These are phyloP conservation scores for Andrena camellia DNA, from an alignment of 2,888 invertebrate species.

Conservation along the genomic window DNA sequence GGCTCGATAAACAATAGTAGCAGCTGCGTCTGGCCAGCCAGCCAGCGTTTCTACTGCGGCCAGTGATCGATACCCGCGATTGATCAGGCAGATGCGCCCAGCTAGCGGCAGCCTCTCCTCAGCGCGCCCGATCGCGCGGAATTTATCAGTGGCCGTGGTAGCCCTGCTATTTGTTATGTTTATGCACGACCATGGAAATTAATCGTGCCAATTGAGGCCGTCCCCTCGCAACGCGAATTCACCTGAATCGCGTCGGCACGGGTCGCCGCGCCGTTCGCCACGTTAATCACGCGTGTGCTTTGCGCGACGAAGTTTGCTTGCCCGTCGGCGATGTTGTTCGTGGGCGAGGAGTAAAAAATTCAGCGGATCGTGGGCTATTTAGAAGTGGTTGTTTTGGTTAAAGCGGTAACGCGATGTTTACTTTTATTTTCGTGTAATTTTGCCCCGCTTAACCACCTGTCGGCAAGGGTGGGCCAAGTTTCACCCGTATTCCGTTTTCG, in stretches of 20 bases:
- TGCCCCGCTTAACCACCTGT: no score
- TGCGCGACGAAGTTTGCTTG: conserved; percentile 15
- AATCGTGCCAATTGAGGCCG: conserved; percentile 30
- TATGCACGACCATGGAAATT: conserved; percentile 32
- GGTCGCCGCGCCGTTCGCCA: conserved; percentile 17
- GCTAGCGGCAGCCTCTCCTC: conserved; percentile 8
- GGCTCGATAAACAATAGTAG: conserved; percentile 34
- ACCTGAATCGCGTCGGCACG: conserved; percentile 9
- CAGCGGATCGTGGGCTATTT: background rate
- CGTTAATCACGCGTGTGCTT: conserved; percentile 40
- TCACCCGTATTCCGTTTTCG: no score
- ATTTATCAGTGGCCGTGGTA: conserved; percentile 19
- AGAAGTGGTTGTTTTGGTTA: no score
- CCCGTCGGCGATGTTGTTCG: conserved; percentile 20
- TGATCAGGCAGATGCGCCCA: conserved; percentile 23
- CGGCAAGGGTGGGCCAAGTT: no score
- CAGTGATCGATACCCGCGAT: conserved; percentile 55
- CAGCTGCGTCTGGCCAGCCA: conserved; percentile 25
- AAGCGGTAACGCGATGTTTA: no score
- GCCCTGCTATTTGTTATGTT: conserved; percentile 36
- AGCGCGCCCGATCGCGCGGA: conserved; percentile 1
- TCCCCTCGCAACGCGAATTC: conserved; percentile 5
- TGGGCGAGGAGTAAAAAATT: conserved; percentile 15
- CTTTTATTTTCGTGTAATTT: no score
- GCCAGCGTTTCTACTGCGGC: conserved; percentile 1